Conservation (phyloP, 2,113 vertebrate species). For the Catharus bicknelli region DNA sequence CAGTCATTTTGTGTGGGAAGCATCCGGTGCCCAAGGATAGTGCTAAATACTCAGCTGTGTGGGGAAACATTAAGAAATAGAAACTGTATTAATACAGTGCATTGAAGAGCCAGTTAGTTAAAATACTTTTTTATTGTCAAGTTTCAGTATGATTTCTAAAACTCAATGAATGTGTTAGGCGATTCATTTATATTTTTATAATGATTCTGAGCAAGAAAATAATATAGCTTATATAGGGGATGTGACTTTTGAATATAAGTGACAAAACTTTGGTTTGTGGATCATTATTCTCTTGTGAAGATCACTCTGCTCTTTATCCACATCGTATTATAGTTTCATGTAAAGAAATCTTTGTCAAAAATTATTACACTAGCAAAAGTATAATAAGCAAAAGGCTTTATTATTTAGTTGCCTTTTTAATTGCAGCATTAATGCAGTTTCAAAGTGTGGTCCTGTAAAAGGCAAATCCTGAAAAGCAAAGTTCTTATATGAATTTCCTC, state of each 20-base stretch:
- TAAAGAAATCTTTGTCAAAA: background rate
- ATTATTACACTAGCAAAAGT: background rate
- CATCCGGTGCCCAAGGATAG: background rate
- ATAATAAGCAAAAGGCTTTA: background rate
- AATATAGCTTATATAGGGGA: background rate
- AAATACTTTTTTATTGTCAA: background rate
- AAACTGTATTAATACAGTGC: background rate
- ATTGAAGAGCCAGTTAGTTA: background rate
- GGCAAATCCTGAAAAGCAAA: background rate
- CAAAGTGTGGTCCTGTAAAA: background rate
- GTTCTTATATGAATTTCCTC: background rate
- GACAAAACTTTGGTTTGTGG: background rate
- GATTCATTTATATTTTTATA: background rate
- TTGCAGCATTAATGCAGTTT: background rate
- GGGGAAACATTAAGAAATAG: background rate
- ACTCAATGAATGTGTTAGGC: background rate
- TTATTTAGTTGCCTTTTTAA: background rate
- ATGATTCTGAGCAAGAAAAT: background rate
- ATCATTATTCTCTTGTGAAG: background rate
- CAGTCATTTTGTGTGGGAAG: background rate
- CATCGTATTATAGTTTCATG: background rate
- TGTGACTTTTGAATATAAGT: background rate
- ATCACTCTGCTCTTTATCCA: background rate
- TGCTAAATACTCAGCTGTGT: background rate
- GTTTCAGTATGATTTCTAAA: background rate